Evolutionary conservation across 2,888 invertebrate genomes (phyloP).

Genomic region (Chalcis sispes): DNA sequence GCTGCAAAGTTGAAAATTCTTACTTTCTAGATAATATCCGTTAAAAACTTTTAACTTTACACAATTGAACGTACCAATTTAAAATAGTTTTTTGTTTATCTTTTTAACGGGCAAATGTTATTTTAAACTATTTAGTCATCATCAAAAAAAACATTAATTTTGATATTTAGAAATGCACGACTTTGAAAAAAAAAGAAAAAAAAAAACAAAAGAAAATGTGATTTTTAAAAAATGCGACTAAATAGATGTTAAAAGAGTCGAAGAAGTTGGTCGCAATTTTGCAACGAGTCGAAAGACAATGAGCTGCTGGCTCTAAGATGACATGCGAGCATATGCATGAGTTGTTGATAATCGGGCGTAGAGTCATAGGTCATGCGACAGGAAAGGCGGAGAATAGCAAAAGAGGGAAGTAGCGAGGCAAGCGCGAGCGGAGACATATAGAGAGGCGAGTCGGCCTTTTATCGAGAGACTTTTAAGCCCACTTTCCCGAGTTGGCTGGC

Average conservation of each 20-base stretch:
- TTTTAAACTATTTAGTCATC: too few species aligned
- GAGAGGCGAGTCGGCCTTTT: conserved; percentile 66
- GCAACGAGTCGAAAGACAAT: background rate
- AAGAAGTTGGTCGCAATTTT: background rate
- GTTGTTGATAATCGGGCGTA: conserved; percentile 38
- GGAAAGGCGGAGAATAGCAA: conserved; percentile 15
- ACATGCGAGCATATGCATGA: conserved; percentile 24
- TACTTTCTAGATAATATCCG: too few species aligned
- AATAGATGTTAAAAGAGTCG: background rate
- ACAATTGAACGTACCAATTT: too few species aligned
- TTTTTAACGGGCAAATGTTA: too few species aligned
- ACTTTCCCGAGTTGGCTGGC: conserved; percentile 75
- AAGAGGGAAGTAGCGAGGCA: background rate
- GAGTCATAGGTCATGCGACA: conserved; percentile 22
- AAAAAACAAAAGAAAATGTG: too few species aligned
- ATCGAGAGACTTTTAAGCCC: conserved; percentile 75
- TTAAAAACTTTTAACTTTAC: too few species aligned
- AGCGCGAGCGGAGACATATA: conserved; percentile 4
- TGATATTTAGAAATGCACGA: too few species aligned
- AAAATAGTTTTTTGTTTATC: too few species aligned
- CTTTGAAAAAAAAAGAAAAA: too few species aligned
- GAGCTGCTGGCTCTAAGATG: conserved; percentile 10
- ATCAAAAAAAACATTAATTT: too few species aligned
- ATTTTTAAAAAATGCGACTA: too few species aligned
- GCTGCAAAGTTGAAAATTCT: too few species aligned